Evolutionary conservation across 2,888 invertebrate species (phyloP), one percentile per base, ranked within the genome.

Genomic region (Pasiphila rectangulata): DNA sequence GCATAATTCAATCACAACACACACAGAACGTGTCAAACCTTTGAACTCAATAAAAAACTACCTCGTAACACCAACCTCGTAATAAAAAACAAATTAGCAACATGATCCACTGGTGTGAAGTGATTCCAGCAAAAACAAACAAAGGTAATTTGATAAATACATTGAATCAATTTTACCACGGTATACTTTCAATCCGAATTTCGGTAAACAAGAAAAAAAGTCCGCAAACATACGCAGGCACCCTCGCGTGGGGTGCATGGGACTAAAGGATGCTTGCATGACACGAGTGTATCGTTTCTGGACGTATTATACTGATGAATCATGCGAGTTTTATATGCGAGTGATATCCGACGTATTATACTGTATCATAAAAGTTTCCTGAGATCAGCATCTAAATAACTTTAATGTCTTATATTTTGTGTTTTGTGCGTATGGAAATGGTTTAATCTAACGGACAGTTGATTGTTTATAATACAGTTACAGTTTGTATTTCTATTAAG

Each of bases 191-290:
- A 37, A 45, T 49, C 49, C 49, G 9, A 30, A 38, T 50, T 49
- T 45, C 37, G 45, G 41, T 41, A 52, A 46, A 52, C 40, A 48
- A 40, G 46, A 44, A 51, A 45, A 45, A 53, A 54, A 50, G 27
- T 29, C 54, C 55, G 47, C 49, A 55, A 56, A 55, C 53, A 55
- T 53, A 50, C 49, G 50, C 41, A 42, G 39, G 53, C 56, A 56
- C 58, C 54, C 58, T 46, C 37, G 38, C 47, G 45, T 51, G 24
- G 52, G 52, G 52, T 48, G 44, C 51, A 40, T 39, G 43, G 36
- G 25, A 40, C 42, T 10, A 35, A 29, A 38, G 46, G 46, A 32
- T 29, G 15, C 4, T 3, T 29, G 16, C n/a, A n/a, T 35, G 21
- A 7, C 13, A 15, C 15, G n/a, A n/a, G 5, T 19, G 32, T 41